A percentile compares a stretch with the other conserved stretches of the same genome.
These are phyloP conservation scores for Calephelis nemesis DNA, from an alignment of 1,140 invertebrate genomes.

Conservation along the genomic window DNA sequence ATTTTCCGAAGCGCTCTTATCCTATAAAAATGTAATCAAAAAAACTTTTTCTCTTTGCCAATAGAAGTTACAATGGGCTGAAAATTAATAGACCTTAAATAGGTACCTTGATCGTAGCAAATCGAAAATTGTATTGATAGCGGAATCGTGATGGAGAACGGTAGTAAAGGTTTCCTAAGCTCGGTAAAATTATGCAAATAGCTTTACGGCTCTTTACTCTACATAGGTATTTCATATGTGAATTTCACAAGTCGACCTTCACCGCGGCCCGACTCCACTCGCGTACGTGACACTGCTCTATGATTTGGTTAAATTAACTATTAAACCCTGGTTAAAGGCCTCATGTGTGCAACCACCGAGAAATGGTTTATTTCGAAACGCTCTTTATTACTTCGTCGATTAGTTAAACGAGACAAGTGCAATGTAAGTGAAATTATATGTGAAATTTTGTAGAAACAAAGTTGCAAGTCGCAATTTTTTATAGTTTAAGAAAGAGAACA, in stretches of 20 bases:
- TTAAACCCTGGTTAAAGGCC: conserved; percentile 3
- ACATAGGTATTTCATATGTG: conserved; percentile 43
- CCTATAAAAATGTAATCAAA: too few species aligned
- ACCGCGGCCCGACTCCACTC: conserved; percentile 21
- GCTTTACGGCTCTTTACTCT: conserved; percentile 42
- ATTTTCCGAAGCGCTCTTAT: too few species aligned
- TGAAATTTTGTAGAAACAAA: too few species aligned
- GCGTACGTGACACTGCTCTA: conserved; percentile 35
- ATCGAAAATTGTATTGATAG: conserved; percentile 34
- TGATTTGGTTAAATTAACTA: conserved; percentile 14
- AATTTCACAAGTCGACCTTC: conserved; percentile 53
- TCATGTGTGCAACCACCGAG: not conserved
- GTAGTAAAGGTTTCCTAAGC: conserved; percentile 44
- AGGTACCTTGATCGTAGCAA: conserved; percentile 22
- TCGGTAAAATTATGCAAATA: conserved; percentile 56
- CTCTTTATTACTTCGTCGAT: not conserved
- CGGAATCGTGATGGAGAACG: conserved; percentile 2
- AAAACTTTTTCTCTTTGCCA: too few species aligned
- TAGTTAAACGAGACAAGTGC: not conserved
- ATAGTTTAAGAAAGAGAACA: too few species aligned
- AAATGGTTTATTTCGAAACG: conserved; percentile 1
- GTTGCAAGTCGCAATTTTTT: too few species aligned
- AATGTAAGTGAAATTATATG: too few species aligned
- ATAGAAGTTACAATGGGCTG: too few species aligned
- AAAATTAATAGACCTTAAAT: too few species aligned